Evolutionary conservation across 2,113 vertebrate species (phyloP).

Genomic region (Rhynchopsitta pachyrhyncha): DNA sequence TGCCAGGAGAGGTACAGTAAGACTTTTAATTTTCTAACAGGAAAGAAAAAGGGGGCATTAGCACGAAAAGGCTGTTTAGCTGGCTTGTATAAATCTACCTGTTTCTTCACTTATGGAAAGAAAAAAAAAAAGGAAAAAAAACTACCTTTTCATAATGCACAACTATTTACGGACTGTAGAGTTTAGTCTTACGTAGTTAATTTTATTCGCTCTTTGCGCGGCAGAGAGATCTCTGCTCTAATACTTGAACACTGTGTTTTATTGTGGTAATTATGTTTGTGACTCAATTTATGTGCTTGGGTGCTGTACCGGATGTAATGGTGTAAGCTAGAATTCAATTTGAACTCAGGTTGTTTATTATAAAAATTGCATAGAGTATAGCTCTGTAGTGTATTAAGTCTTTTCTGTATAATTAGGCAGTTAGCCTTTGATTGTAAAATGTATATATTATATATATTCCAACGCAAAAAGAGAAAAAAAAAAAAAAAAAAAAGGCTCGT

Average conservation of each 20-base stretch:
- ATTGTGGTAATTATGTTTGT: conserved; percentile 89
- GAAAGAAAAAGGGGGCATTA: conserved; percentile 72
- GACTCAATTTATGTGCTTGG: conserved; percentile 87
- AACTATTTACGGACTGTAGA: conserved; percentile 82
- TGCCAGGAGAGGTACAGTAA: conserved; percentile 75
- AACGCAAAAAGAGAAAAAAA: not conserved
- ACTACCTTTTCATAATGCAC: conserved; percentile 94
- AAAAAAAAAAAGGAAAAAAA: conserved; percentile 62
- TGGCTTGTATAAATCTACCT: conserved; percentile 83
- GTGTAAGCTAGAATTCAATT: conserved; percentile 85
- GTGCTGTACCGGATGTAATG: conserved; percentile 79
- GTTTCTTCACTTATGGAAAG: conserved; percentile 69
- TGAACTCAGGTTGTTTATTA: conserved; percentile 87
- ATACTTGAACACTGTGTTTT: conserved; percentile 85
- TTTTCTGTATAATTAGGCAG: conserved; percentile 76
- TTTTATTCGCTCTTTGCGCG: conserved; percentile 82
- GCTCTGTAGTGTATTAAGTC: conserved; percentile 78
- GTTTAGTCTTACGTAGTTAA: conserved; percentile 80
- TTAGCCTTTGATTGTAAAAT: conserved; percentile 76
- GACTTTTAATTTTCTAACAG: conserved; percentile 71
- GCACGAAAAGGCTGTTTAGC: conserved; percentile 61
- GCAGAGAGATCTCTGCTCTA: conserved; percentile 76
- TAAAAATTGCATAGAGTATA: conserved; percentile 77
- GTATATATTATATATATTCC: conserved; percentile 63
- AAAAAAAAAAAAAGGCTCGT: conserved; percentile 3